Evolutionary conservation across 2,888 invertebrate species (phyloP), one percentile per base, ranked within the genome.

Genomic region (Philonicus albiceps): DNA sequence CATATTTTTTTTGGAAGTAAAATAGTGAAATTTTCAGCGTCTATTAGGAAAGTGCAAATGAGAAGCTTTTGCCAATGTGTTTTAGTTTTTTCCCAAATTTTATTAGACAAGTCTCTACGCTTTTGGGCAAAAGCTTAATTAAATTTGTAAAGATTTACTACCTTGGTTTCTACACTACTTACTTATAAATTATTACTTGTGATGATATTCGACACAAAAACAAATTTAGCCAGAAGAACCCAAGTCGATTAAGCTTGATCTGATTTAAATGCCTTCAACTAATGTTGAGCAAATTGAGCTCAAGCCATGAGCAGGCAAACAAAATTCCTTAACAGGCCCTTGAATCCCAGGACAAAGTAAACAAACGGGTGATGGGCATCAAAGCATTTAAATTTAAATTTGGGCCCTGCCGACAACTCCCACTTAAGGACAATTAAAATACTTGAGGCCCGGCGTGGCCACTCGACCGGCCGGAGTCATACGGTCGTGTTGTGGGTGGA

Each of bases 401-500:
- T 27, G 22, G 55, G 64, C 13, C 22, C 27, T 8, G 64, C 27
- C 64, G 64, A 64, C 64, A 1, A 64, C 64, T 34, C 53, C 81
- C 53, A 81, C 78, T 78, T 78, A 78, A 27, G 78, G 78, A 78
- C 49, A 49, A 43, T 78, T 78, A 49, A 78, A 78, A 53, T 30
- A 7, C 49, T 49, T 53, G 22, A 27, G 22, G 22, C 64, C 22
- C 64, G 34, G 3, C n/a, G 34, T 19, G 74, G 34, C 74, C 74
- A 37, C 31, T 74, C 37, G 31, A 31, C 3, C 37, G 11, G 64
- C 31, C 49, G 34, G 34, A 8, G 55, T 64, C 81, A 22, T 31
- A 1, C 64, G 81, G 81, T 37, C 78, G 30, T 64, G 81, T 81
- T 81, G 81, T 81, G 37, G 81, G 81, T 55, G 81, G 81, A 81